phyloP scores from a whole-genome alignment of 2,888 invertebrate genomes.

The Anthrax anthrax region DNA sequence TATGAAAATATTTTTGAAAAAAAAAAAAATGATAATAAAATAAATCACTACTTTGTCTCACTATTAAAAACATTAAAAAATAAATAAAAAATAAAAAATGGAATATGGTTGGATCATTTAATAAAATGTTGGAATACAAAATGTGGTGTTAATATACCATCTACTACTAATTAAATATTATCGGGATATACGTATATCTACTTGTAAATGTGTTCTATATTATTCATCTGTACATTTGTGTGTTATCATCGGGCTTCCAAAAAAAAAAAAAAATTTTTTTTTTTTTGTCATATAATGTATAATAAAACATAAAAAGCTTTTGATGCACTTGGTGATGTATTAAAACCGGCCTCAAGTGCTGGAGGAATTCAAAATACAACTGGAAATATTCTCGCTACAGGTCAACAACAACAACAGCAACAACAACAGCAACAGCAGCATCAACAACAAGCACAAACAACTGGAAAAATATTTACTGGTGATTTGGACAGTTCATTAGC shows the following conservation, averaged over 20 bases:
- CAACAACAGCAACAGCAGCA: conserved; percentile 31
- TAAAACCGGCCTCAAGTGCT: conserved; percentile 41
- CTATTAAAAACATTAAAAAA: no score
- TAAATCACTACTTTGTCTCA: no score
- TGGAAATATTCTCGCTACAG: conserved; percentile 16
- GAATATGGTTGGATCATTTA: no score
- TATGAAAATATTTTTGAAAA: no score
- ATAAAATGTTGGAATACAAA: no score
- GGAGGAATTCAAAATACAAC: conserved; percentile 22
- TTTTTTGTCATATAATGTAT: neutral
- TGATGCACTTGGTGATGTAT: conserved; percentile 58
- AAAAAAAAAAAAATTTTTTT: neutral
- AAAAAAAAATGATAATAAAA: no score
- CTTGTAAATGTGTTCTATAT: conserved; percentile 2
- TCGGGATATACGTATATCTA: no score
- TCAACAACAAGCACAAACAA: conserved; percentile 34
- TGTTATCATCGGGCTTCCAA: neutral
- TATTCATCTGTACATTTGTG: neutral
- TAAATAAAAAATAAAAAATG: no score
- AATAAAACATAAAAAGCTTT: conserved; percentile 38
- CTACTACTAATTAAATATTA: no score
- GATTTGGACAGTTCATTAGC: conserved; percentile 90
- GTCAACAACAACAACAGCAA: conserved; percentile 22
- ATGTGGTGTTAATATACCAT: no score
- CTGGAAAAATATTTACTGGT: conserved; percentile 70